Conservation (phyloP, 1,140 invertebrate genomes). For the Dinoponera quadriceps region DNA sequence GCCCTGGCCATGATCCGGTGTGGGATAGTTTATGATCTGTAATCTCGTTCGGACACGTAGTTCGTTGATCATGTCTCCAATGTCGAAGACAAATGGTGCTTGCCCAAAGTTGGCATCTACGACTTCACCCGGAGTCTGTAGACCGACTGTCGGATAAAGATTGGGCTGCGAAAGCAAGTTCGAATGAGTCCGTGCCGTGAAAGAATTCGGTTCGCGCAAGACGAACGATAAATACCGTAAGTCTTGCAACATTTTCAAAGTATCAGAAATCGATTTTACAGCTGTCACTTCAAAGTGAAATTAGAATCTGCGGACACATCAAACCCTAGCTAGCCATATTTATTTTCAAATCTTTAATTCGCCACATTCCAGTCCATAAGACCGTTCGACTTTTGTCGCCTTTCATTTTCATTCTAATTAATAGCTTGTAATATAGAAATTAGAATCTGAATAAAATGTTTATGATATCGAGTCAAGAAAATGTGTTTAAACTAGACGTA, state of each 20-base stretch:
- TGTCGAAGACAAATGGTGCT: slow-evolving; percentile 98
- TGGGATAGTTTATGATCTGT: slow-evolving; percentile 95
- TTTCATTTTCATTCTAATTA: no score
- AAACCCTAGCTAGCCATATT: no score
- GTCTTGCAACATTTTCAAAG: neutral
- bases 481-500: no score
- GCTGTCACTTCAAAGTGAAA: no score
- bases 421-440: no score
- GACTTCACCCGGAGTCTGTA: slow-evolving; percentile 99
- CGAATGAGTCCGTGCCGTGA: neutral
- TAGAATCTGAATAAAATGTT: no score
- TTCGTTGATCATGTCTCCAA: slow-evolving; percentile 98
- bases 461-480: no score
- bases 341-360: no score
- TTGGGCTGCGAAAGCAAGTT: slow-evolving; percentile 90
- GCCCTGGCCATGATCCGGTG: slow-evolving; percentile 92
- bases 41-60: slow-evolving; percentile 92
- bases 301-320: no score
- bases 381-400: no score
- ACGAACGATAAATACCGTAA: neutral
- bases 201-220: neutral
- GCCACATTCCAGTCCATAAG: no score
- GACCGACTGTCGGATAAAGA: slow-evolving; percentile 98
- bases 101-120: slow-evolving; percentile 99
- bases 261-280: no score